Percentiles rank a stretch among this genome's conserved stretches.
phyloP scores from a whole-genome alignment of 2,888 invertebrate species.

The Griposia aprilina region DNA sequence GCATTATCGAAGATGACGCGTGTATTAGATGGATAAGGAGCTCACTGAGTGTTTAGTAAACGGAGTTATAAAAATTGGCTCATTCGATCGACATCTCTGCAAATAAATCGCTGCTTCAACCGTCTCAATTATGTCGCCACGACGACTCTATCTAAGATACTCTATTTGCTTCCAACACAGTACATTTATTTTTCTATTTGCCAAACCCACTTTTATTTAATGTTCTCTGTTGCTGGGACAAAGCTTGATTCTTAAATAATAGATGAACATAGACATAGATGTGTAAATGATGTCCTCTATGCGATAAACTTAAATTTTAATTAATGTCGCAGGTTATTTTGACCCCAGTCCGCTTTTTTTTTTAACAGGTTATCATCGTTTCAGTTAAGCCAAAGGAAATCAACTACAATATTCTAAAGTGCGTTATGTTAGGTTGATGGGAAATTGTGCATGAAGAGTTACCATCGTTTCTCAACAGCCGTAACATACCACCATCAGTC shows the following conservation, averaged over 20 bases:
- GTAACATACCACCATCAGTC: slow-evolving; percentile 86
- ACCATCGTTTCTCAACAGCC: slow-evolving; percentile 44
- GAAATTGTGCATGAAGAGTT: slow-evolving; percentile 49
- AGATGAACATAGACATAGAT: slow-evolving; percentile 1
- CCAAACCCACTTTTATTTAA: slow-evolving; percentile 18
- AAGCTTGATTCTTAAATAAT: not conserved
- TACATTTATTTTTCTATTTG: slow-evolving; percentile 10
- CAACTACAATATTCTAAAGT: slow-evolving; percentile 19
- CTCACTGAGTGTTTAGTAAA: slow-evolving; percentile 15
- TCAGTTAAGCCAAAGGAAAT: slow-evolving; percentile 12
- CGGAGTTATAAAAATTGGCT: not conserved
- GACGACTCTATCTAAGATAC: not conserved
- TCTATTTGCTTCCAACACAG: not conserved
- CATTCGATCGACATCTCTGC: slow-evolving; percentile 13
- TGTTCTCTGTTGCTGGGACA: not conserved
- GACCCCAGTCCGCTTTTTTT: not conserved
- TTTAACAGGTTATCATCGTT: not conserved
- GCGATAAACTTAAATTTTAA: not conserved
- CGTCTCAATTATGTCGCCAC: not conserved
- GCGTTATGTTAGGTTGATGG: slow-evolving; percentile 16
- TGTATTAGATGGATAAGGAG: slow-evolving; percentile 33
- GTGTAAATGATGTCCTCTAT: slow-evolving; percentile 25
- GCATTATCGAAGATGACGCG: slow-evolving; percentile 37
- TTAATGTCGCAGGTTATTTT: not conserved
- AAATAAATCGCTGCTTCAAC: slow-evolving; percentile 4